Percentiles rank a stretch among this genome's conserved stretches.
Evolutionary conservation across 64 coral and sea anemone species (phyloP).

Genomic region (Cladopsammia gracilis): DNA sequence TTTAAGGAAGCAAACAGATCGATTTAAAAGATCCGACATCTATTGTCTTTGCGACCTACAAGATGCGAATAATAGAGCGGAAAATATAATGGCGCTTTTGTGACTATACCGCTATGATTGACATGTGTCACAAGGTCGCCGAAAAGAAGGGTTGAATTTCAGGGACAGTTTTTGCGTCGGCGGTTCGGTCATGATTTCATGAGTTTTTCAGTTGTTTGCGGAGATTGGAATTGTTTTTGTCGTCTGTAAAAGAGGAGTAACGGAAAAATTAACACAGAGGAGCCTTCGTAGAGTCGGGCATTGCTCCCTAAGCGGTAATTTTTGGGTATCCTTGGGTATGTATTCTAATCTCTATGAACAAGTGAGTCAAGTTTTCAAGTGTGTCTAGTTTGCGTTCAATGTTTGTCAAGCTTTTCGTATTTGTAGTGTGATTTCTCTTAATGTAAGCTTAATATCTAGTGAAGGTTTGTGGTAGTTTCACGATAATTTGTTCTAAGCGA

Average conservation of each 20-base stretch:
- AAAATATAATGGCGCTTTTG: neutral
- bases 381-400: slow-evolving; percentile 15
- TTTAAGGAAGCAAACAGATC: slow-evolving; percentile 17
- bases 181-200: neutral
- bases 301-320: neutral
- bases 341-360: slow-evolving; percentile 34
- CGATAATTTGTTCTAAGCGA: neutral
- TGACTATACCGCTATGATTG: slow-evolving; percentile 3
- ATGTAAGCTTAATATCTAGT: neutral
- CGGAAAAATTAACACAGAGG: neutral
- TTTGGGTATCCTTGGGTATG: neutral
- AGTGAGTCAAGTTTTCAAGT: slow-evolving; percentile 14
- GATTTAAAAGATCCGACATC: slow-evolving; percentile 10
- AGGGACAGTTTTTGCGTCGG: neutral
- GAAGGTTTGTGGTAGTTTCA: neutral
- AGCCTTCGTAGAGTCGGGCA: neutral
- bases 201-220: neutral
- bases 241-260: neutral
- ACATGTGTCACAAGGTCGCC: slow-evolving; percentile 48
- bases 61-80: slow-evolving; percentile 1
- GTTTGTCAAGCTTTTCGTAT: slow-evolving; percentile 27
- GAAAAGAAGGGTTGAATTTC: slow-evolving; percentile 6
- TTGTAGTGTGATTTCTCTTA: slow-evolving; percentile 30
- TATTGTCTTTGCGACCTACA: slow-evolving; percentile 6
- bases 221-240: neutral